Evolutionary conservation across 30 jellyfish, hydroid and myxozoan genomes (phyloP), one percentile per base, ranked within the genome.

Genomic region (Hydra vulgaris): DNA sequence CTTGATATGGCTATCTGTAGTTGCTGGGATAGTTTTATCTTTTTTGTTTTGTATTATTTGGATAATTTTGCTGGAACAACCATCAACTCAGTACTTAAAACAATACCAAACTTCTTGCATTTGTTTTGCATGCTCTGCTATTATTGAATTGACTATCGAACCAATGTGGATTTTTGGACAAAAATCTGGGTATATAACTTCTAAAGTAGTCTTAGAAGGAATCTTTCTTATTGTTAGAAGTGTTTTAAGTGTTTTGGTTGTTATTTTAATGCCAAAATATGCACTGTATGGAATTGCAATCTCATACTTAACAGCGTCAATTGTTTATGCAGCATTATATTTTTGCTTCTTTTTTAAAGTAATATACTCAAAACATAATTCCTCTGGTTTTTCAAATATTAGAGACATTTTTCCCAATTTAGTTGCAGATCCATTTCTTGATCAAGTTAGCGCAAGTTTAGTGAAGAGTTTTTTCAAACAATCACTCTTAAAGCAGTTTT

Each of bases 121-220:
- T 77, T 24, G 81, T 27, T 78, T 87, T 81, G 89, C 87, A 5
- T 4, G 84, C 0, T 75, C 93, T 8, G 93, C 88, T 17, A 26
- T 77, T 19, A 55, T 24, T 70, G 98, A 92, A 74, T 79, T 92
- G 26, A 12, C 73, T 19, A 88, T 81, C 8, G 98, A 92, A 70
- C 96, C 98, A 1, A 76, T 87, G 1, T 92, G 96, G 96, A 78
- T 92, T 17, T 70, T 87, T 53, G 95, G 89, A 7, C 98, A 92
- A 74, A 84, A 77, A 68, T 74, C 53, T 54, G 83, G 70, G 0
- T 92, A 82, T 26, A 67, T 92, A 7, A 76, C 88, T 12, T 87
- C 85, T 0, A 92, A 87, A 77, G 96, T 92, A 12, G 72, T 92
- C 18, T 73, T 87, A 17, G 98, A 92, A 86, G 98, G 96, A 8